phyloP scores from a whole-genome alignment of 2,113 vertebrate genomes.

The Vidua macroura region DNA sequence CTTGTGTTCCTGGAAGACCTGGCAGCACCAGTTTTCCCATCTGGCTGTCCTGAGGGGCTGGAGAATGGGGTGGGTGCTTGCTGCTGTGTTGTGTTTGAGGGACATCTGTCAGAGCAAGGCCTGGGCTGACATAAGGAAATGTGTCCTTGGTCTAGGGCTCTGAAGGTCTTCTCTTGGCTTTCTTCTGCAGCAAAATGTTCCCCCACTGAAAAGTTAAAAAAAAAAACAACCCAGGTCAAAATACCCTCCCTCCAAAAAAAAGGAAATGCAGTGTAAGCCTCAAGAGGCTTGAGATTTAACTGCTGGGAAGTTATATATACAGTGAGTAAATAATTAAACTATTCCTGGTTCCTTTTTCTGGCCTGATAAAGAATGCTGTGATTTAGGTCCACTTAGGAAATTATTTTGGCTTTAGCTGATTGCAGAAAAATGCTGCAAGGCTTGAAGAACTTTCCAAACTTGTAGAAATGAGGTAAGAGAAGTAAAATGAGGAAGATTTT shows the following conservation, averaged over 20 bases:
- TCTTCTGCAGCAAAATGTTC: background rate
- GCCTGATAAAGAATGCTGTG: background rate
- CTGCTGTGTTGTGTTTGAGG: background rate
- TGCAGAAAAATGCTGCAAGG: background rate
- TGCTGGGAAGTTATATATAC: background rate
- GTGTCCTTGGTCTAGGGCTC: background rate
- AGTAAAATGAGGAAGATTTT: background rate
- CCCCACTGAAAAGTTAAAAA: background rate
- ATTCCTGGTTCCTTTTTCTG: background rate
- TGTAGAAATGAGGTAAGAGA: background rate
- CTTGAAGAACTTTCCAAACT: background rate
- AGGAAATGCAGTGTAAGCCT: background rate
- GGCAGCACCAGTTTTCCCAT: background rate
- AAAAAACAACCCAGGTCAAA: background rate
- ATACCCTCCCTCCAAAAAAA: background rate
- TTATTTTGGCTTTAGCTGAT: background rate
- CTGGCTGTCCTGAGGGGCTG: background rate
- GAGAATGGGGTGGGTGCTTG: background rate
- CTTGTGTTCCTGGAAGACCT: conserved; percentile 3
- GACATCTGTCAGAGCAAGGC: background rate
- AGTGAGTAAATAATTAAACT: background rate
- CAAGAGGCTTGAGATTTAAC: background rate
- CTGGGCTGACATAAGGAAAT: background rate
- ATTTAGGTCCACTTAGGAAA: background rate
- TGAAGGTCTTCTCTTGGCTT: background rate